Base-by-base conservation (phyloP, 2,797 vertebrate genomes). In the Sciaenops ocellatus region DNA sequence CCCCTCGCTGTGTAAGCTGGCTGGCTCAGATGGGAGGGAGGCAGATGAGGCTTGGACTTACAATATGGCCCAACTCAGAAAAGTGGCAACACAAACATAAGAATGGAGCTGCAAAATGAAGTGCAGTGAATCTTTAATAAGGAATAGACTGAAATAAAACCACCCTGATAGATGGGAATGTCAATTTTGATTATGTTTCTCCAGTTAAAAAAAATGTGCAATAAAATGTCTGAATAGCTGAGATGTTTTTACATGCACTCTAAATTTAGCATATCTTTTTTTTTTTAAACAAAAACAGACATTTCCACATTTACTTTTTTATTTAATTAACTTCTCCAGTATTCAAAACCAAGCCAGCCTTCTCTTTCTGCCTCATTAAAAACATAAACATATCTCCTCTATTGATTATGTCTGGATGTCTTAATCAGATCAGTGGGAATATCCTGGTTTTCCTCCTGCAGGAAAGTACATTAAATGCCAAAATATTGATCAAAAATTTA, bases 371-470 rank as follows among this genome's bases (percentile, higher is more conserved):
- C 67, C 84, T 91, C 84, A 87, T 91, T 92, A 90, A 91, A 92
- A 93, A 93, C 86, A 93, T 92, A 93, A 92, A 92, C 90, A 92
- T 91, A 92, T 93, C 90, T 85, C 84, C 54, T 66, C 47, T 94
- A 95, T 95, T 92, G 94, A 95, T 94, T 92, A 89, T 75, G 92
- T 94, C 94, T 94, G 93, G 89, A 93, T 91, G 88, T 93, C 91
- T 94, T 94, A 92, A 93, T 94, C 90, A 76, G 85, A 93, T 93
- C 93, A 91, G 84, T 12, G 24, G 78, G 84, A 91, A 92, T 85
- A 92, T 85, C 87, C 77, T 46, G 73, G 51, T 83, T 90, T 93
- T 86, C 73, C 79, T 84, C 34, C 77, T 4, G 24, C 88, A 74
- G 84, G 86, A 93, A 91, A 93, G 89, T 91, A 88, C 87, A 92